Evolutionary conservation across 2,113 vertebrate genomes (phyloP).

Genomic region (Ramphastos sulfuratus): DNA sequence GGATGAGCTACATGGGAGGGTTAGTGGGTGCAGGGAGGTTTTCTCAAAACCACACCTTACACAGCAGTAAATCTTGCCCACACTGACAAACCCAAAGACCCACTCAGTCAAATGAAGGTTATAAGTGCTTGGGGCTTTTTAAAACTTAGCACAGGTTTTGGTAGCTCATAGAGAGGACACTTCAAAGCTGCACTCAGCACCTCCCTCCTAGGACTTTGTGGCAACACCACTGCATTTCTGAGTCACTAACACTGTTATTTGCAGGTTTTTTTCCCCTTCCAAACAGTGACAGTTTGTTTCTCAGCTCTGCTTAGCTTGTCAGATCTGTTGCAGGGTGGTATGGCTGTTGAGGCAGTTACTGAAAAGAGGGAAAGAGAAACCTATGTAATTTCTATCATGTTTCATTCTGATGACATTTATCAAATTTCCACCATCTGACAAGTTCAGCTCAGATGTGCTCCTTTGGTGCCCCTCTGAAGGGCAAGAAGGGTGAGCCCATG

Average conservation of each 20-base stretch:
- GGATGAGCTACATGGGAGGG: not conserved
- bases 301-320: slow-evolving; percentile 53
- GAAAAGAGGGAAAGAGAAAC: slow-evolving; percentile 12
- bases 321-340: not conserved
- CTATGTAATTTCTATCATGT: slow-evolving; percentile 61
- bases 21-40: not conserved
- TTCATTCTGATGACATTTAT: slow-evolving; percentile 61
- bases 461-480: slow-evolving; percentile 15
- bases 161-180: not conserved
- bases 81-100: not conserved
- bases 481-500: slow-evolving; percentile 11
- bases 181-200: not conserved
- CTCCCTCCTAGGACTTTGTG: not conserved
- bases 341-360: slow-evolving; percentile 32
- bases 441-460: not conserved
- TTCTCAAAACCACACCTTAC: not conserved
- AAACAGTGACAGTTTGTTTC: slow-evolving; percentile 25
- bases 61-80: not conserved
- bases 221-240: not conserved
- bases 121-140: not conserved
- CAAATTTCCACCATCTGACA: slow-evolving; percentile 64
- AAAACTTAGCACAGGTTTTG: not conserved
- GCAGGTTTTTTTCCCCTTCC: not conserved
- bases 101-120: not conserved
- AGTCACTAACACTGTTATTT: not conserved